A percentile compares a stretch with the other conserved stretches of the same genome.
Evolutionary conservation across 2,888 invertebrate genomes (phyloP).

Genomic region (Ochropleura leucogaster): DNA sequence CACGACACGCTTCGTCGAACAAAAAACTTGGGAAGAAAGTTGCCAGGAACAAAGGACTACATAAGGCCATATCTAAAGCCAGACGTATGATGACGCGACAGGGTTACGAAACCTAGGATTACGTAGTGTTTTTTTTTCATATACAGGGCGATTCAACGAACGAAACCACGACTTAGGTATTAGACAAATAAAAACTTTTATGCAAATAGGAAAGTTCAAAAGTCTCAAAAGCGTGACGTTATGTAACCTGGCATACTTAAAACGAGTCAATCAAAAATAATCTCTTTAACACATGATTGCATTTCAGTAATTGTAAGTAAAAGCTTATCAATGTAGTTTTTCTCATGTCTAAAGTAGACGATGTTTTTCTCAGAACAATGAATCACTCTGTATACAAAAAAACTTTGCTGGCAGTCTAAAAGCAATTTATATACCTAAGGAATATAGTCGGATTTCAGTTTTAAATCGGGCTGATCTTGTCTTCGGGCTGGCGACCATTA

Average conservation of each 20-base stretch:
- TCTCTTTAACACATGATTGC: background rate
- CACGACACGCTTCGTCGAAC: background rate
- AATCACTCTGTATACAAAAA: slow-evolving; percentile 18
- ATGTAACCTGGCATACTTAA: too few species aligned
- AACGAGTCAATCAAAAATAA: too few species aligned
- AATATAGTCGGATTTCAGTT: slow-evolving; percentile 53
- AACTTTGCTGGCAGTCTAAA: slow-evolving; percentile 28
- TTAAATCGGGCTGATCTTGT: slow-evolving; percentile 57
- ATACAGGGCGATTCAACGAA: background rate
- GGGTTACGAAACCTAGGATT: slow-evolving; percentile 20
- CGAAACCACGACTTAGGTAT: too few species aligned
- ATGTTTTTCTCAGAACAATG: slow-evolving; percentile 3
- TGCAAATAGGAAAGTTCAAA: too few species aligned
- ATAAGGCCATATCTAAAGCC: background rate
- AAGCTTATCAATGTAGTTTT: background rate
- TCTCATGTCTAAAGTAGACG: background rate
- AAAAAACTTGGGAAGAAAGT: slow-evolving; percentile 10
- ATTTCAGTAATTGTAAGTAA: background rate
- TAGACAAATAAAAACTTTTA: too few species aligned
- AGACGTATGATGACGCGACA: slow-evolving; percentile 6
- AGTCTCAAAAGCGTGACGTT: too few species aligned
- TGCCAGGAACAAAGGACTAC: slow-evolving; percentile 3
- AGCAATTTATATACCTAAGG: slow-evolving; percentile 52
- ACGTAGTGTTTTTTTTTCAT: background rate
- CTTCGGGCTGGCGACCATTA: slow-evolving; percentile 44